Conservation (phyloP, 1,140 invertebrate species). For the Magallana angulata region DNA sequence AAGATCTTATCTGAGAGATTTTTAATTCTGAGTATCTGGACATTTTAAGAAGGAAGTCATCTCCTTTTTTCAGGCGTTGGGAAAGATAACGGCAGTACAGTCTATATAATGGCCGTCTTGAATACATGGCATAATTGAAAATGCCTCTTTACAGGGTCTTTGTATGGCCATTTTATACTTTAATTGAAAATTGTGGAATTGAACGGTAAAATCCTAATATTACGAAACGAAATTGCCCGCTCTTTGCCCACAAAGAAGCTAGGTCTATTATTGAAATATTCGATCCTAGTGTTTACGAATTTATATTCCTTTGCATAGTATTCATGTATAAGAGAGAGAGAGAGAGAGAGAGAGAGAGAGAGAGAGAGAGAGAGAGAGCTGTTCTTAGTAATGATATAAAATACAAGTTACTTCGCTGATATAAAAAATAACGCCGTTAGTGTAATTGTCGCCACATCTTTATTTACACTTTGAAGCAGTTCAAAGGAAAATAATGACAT, state of each 20-base stretch:
- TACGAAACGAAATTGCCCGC: background rate
- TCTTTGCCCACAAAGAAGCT: background rate
- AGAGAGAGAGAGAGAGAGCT: too few relatives aligned
- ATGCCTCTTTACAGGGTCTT: background rate
- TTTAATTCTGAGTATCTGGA: background rate
- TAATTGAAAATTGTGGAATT: conserved; percentile 19
- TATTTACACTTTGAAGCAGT: too few relatives aligned
- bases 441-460: too few relatives aligned
- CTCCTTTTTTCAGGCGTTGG: background rate
- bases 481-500: too few relatives aligned
- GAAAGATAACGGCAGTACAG: background rate
- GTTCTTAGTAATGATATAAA: too few relatives aligned
- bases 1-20: conserved; percentile 15
- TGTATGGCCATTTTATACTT: background rate
- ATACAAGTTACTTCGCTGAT: too few relatives aligned
- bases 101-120: background rate
- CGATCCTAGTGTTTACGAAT: background rate
- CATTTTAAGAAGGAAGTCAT: background rate
- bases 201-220: background rate
- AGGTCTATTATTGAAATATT: background rate
- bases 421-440: too few relatives aligned
- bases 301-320: too few relatives aligned
- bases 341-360: too few relatives aligned
- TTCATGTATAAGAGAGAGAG: too few relatives aligned
- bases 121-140: conserved; percentile 13